Evolutionary conservation across 2,888 invertebrate species (phyloP).

Genomic region (Lymantria monacha): DNA sequence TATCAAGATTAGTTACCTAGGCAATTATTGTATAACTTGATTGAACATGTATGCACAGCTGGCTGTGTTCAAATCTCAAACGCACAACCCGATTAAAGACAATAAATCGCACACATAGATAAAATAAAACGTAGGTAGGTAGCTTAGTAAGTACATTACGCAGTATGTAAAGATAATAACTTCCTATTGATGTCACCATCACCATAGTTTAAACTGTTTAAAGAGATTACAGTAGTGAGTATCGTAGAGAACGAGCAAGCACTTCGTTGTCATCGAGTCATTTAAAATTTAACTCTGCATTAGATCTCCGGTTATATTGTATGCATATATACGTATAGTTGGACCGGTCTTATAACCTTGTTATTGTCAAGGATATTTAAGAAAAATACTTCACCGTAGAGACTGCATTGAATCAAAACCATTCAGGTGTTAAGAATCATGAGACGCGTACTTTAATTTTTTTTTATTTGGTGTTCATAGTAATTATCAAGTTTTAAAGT

Average conservation of each 20-base stretch:
- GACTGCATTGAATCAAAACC: constrained; percentile 23
- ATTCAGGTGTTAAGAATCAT: constrained; percentile 7
- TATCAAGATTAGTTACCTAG: too few species aligned
- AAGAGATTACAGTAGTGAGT: neutral
- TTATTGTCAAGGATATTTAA: constrained; percentile 72
- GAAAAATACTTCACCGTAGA: constrained; percentile 52
- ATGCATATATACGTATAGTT: neutral
- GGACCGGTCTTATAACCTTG: constrained; percentile 59
- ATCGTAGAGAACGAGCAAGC: neutral
- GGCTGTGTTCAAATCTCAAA: too few species aligned
- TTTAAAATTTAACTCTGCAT: neutral
- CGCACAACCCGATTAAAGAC: too few species aligned
- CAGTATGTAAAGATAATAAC: neutral
- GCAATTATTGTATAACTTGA: too few species aligned
- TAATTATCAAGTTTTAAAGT: neutral
- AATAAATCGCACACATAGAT: too few species aligned
- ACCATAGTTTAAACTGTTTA: neutral
- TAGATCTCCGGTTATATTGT: constrained; percentile 7
- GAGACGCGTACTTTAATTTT: neutral
- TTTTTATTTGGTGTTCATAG: neutral
- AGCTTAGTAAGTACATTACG: neutral
- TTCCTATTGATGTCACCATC: neutral
- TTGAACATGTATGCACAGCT: too few species aligned
- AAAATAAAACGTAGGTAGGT: too few species aligned
- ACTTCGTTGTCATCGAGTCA: neutral